These are phyloP conservation scores for Adrianichthys oophorus DNA, from an alignment of 2,797 vertebrate genomes.

Conservation along the genomic window DNA sequence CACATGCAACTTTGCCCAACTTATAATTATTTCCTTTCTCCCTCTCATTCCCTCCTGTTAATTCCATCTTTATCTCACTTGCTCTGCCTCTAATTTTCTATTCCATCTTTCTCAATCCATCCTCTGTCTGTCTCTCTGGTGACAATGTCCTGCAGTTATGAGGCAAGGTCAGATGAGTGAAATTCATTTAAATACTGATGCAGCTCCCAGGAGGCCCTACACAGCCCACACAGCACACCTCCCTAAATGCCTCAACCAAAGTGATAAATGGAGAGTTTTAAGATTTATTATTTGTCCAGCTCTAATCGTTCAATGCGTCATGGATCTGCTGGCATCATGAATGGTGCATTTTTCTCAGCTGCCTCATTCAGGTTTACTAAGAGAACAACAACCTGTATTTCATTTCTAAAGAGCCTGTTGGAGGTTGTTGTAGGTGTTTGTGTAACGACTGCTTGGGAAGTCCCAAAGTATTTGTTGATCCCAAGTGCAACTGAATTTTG, in stretches of 20 bases:
- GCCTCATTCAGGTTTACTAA: slow-evolving; percentile 38
- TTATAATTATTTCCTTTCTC: slow-evolving; percentile 45
- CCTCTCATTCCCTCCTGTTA: slow-evolving; percentile 34
- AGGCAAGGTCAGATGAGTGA: slow-evolving; percentile 75
- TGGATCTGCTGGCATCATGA: slow-evolving; percentile 31
- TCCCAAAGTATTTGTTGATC: slow-evolving; percentile 64
- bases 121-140: slow-evolving; percentile 68
- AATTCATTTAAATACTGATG: slow-evolving; percentile 79
- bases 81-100: slow-evolving; percentile 58
- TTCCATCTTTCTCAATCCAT: slow-evolving; percentile 39
- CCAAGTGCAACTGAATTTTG: slow-evolving; percentile 74
- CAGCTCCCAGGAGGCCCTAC: slow-evolving; percentile 64
- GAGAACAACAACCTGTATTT: slow-evolving; percentile 67
- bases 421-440: slow-evolving; percentile 36
- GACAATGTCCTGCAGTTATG: slow-evolving; percentile 78
- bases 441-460: slow-evolving; percentile 42
- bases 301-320: slow-evolving; percentile 43
- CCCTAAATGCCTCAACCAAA: slow-evolving; percentile 54
- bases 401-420: slow-evolving; percentile 37
- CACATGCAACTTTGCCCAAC: slow-evolving; percentile 11
- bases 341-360: slow-evolving; percentile 41
- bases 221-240: slow-evolving; percentile 53
- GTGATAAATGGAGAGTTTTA: slow-evolving; percentile 53
- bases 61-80: slow-evolving; percentile 59
- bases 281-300: slow-evolving; percentile 56